Conservation (phyloP, 64 coral and sea anemone genomes). For the Montipora foliosa region DNA sequence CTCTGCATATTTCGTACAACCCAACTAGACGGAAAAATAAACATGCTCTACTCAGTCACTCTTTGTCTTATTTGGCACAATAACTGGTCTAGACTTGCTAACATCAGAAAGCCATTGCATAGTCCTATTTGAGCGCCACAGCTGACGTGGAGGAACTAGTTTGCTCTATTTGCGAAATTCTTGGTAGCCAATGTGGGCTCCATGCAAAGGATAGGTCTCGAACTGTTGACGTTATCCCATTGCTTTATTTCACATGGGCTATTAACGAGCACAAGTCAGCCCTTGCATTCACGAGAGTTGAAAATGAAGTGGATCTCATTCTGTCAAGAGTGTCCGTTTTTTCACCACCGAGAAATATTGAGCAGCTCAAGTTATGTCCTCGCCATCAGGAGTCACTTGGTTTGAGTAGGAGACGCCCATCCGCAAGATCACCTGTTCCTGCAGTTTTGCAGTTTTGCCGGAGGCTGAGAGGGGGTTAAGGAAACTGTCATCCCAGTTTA, state of each 20-base stretch:
- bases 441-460: constrained; percentile 1
- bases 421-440: constrained; percentile 2
- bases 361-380: constrained; percentile 9
- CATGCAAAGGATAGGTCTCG: constrained; percentile 4
- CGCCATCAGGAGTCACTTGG: constrained; percentile 21
- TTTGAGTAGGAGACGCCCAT: constrained; percentile 22
- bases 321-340: constrained; percentile 20
- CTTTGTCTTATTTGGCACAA: too few relatives aligned
- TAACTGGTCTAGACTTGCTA: too few relatives aligned
- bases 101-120: neutral
- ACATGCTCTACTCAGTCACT: too few relatives aligned
- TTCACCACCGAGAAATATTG: neutral
- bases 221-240: neutral
- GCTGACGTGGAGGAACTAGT: neutral
- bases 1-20: too few relatives aligned
- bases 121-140: neutral
- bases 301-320: constrained; percentile 21
- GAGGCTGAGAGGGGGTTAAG: constrained; percentile 31
- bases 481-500: neutral
- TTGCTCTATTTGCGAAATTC: constrained; percentile 20
- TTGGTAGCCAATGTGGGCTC: constrained; percentile 31
- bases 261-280: neutral
- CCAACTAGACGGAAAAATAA: too few relatives aligned
- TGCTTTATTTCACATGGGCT: neutral
- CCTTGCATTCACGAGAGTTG: neutral